Evolutionary conservation across 37 sponge, comb jelly and placozoan genomes (phyloP).

Genomic region (Cliona cf. orientalis): DNA sequence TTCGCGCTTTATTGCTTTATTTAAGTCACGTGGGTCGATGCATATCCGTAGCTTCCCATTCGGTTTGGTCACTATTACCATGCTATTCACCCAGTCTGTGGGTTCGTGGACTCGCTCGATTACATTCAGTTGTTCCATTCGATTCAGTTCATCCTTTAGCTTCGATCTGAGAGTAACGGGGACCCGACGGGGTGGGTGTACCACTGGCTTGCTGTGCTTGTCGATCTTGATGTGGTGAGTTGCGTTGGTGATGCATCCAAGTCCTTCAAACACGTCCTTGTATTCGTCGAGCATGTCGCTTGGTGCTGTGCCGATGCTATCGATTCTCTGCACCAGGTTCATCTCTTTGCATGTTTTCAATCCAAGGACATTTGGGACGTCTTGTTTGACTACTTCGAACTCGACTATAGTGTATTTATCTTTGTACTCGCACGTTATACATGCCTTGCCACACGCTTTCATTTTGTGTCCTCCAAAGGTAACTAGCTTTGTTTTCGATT

Average conservation of each 20-base stretch:
- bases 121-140: constrained; percentile 39
- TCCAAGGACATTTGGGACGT: constrained; percentile 10
- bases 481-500: constrained; percentile 21
- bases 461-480: constrained; percentile 11
- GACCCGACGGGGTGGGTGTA: constrained; percentile 34
- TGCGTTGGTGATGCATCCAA: constrained; percentile 21
- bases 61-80: constrained; percentile 38
- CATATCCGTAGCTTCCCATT: constrained; percentile 61
- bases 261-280: constrained; percentile 15
- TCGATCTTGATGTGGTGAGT: constrained; percentile 9
- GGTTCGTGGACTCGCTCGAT: constrained; percentile 47
- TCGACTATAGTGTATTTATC: not conserved
- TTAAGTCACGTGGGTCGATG: constrained; percentile 49
- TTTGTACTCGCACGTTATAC: constrained; percentile 19
- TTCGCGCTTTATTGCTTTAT: constrained; percentile 49
- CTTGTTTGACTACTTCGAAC: constrained; percentile 15
- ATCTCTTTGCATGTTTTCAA: constrained; percentile 5
- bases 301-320: not conserved
- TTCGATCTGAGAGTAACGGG: constrained; percentile 32
- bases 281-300: constrained; percentile 17
- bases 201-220: constrained; percentile 16
- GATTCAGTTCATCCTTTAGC: constrained; percentile 33
- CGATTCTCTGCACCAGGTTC: constrained; percentile 16
- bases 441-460: constrained; percentile 3
- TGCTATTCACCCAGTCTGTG: constrained; percentile 60